Evolutionary conservation across 2,797 vertebrate genomes (phyloP), one percentile per base, ranked within the genome.

Genomic region (Aeoliscus strigatus): DNA sequence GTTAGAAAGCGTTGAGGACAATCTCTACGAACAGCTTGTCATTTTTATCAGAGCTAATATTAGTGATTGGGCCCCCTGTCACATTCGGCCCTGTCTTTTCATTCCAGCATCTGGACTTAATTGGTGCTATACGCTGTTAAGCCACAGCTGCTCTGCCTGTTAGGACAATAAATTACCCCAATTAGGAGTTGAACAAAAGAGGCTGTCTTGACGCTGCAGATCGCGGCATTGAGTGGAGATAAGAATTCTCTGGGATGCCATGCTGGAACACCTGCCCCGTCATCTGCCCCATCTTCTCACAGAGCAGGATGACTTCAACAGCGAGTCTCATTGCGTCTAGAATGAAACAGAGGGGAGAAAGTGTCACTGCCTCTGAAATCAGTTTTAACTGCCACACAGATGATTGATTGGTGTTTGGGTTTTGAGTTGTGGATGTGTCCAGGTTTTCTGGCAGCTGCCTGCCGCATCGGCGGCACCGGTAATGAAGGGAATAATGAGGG

Each of bases 111-210:
- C 82, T 84, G 85, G 79, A 70, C 77, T 77, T 83, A 83, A 83
- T 83, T 82, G 83, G 63, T 34, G 66, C 68, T 14, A 27, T 43
- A 38, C 27, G 66, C 66, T 54, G 68, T 83, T 81, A 79, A 82
- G 77, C 70, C 79, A 71, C 86, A 88, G 84, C 86, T 88, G 86
- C 71, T 80, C 61, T 39, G 56, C 59, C 79, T 81, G 82, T 85
- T 86, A 86, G 69, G 77, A 81, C 81, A 85, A 82, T 86, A 83
- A 87, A 86, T 86, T 85, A 83, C 54, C 60, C 81, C 78, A 86
- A 87, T 87, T 84, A 84, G 66, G 66, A 79, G 70, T 47, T 37
- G 51, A 75, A 77, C 65, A 73, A 80, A 77, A 63, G 78, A 69
- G 66, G 55, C 67, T 51, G 75, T 44, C 58, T n/a, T 70, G 71